Base-by-base conservation (phyloP, 23 tunicate species). In the Corella eumyota region DNA sequence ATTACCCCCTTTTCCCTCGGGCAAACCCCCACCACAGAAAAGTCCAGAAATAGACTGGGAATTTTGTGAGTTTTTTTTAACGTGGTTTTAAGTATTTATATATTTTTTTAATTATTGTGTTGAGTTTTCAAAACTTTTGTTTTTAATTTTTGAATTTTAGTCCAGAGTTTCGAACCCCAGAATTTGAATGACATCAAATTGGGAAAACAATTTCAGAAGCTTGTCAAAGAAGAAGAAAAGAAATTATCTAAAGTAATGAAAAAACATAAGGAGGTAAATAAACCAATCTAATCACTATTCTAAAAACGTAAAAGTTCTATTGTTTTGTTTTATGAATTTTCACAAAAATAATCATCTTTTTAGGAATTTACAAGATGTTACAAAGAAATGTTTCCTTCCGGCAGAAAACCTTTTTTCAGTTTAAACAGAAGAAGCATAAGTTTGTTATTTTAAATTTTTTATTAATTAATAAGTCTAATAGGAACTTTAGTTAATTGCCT, bases 91-190 rank as follows among this genome's bases (percentile, higher is more conserved):
- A n/a, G n/a, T n/a, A n/a, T n/a, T n/a, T n/a, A n/a, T n/a, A n/a
- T n/a, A n/a, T n/a, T n/a, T n/a, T n/a, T n/a, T n/a, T n/a, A n/a
- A n/a, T n/a, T n/a, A n/a, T n/a, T n/a, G n/a, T n/a, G n/a, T n/a
- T n/a, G n/a, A n/a, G n/a, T n/a, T n/a, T n/a, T n/a, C n/a, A n/a
- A n/a, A n/a, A n/a, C n/a, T n/a, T n/a, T n/a, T n/a, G n/a, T n/a
- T n/a, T n/a, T 22, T 40, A 9, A 40, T 15, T 40, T 15, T 4
- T 49, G 6, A 6, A n/a, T 9, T 32, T 24, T 51, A 79, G 90
- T 80, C 66, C 73, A 67, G 30, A 27, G 20, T 2, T 88, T 78
- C 30, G 76, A 72, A 30, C 88, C 96, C 6, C 81, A 67, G 44
- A 67, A 50, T n/a, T 17, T 88, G 1, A 48, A 72, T 34, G 81